phyloP scores from a whole-genome alignment of 2,797 vertebrate species.

The Rhodeus uyekii region DNA sequence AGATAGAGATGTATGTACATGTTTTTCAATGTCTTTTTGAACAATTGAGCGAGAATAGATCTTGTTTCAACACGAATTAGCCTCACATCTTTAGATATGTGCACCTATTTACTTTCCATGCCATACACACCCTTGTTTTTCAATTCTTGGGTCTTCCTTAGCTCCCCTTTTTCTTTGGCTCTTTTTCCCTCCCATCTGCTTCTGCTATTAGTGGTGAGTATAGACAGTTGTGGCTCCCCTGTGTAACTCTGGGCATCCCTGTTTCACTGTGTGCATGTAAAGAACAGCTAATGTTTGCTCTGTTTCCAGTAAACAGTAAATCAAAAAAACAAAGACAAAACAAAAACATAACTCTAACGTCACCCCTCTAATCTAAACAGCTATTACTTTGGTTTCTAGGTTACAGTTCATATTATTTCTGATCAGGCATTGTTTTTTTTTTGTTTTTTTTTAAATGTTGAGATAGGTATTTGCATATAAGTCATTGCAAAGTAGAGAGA shows the following conservation, averaged over 20 bases:
- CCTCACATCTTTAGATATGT: neutral
- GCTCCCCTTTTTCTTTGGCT: neutral
- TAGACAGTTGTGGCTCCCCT: slow-evolving; percentile 19
- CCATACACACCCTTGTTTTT: slow-evolving; percentile 10
- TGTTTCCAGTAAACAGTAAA: slow-evolving; percentile 36
- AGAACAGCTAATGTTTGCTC: slow-evolving; percentile 16
- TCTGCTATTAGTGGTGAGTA: slow-evolving; percentile 42
- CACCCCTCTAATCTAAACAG: no score
- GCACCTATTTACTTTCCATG: neutral
- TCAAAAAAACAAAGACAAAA: no score
- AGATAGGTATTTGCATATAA: neutral
- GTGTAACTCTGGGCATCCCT: slow-evolving; percentile 2
- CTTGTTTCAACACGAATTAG: slow-evolving; percentile 31
- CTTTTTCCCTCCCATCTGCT: slow-evolving; percentile 34
- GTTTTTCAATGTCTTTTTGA: slow-evolving; percentile 23
- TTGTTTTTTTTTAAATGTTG: neutral
- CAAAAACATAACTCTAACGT: no score
- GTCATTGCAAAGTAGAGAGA: neutral
- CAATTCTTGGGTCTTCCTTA: neutral
- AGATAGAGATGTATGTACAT: slow-evolving; percentile 27
- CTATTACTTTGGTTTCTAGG: neutral
- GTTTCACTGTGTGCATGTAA: neutral
- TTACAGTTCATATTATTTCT: neutral
- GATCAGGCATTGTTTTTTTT: neutral
- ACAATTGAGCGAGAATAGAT: slow-evolving; percentile 18